Base-by-base conservation (phyloP, 1,140 invertebrate species). In the Stenopsyche tienmushanensis region DNA sequence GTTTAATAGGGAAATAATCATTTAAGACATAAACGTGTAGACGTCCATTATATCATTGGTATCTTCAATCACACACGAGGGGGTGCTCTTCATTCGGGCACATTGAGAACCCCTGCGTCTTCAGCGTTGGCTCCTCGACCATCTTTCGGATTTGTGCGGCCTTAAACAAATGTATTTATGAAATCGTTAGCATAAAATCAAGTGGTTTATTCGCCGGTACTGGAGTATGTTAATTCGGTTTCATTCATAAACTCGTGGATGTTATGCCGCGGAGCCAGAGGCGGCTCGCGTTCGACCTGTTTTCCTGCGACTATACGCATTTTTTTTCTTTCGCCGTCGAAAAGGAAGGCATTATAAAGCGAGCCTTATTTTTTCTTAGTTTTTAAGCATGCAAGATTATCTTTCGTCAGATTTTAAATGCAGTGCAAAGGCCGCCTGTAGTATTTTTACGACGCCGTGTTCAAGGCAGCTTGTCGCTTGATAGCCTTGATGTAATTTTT, bases 151-250 rank as follows among this genome's bases (percentile, higher is more conserved):
- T 18, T 20, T 18, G 18, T 7, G 17, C 44, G 57, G 57, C 64
- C 57, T 65, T 59, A 65, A 65, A 65, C 64, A 65, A 65, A 65
- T 53, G 64, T 65, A 65, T 65, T 65, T 65, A 65, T 65, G 64
- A 65, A 65, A 65, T 65, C 64, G 64, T 65, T 65, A 65, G 64
- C 64, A 65, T 65, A 65, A 65, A 65, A 47, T 65, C 64, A 59
- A 59, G 64, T 49, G 64, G 64, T 65, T 65, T 65, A 65, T 65
- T 65, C 57, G 64, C 47, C 45, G 42, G 53, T 44, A 52, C 26
- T 41, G 45, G 64, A 65, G 64, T 65, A 65, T 65, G 64, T 58
- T 59, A 65, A 65, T 65, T 65, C 49, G 26, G 55, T 65, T 65
- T 65, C 64, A 65, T 65, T 65, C 64, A 65, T 65, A 65, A 65